Base-by-base conservation (phyloP, 1,140 invertebrate species). In the Linepithema humile region DNA sequence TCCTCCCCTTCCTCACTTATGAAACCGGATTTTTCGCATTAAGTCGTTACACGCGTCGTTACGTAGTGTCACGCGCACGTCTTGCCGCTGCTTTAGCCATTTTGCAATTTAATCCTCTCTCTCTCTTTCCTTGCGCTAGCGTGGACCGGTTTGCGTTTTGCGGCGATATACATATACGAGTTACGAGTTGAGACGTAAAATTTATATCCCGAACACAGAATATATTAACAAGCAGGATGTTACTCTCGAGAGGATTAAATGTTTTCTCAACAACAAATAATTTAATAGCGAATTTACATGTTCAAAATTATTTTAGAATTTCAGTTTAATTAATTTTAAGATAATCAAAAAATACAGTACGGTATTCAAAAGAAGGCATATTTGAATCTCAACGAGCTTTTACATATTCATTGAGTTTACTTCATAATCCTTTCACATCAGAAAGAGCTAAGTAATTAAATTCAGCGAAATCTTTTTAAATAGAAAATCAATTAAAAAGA, bases 1-100 rank as follows among this genome's bases (percentile, higher is more conserved):
- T 32, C 10, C 20, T 32, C 29, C 17, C 40, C 6, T 10, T 40
- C 23, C 5, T 12, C 23, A 4, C n/a, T 67, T 50, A 43, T 55
- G 40, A 70, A 80, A 80, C 29, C 38, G 48, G 17, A 80, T 55
- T 80, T 80, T 20, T 48, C 17, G 6, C 20, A 78, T 78, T 67
- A 77, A 65, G 20, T 78, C 17, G 74, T 67, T 53, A 53, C 17
- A 4, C 45, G 9, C 32, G 12, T 10, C 12, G 17, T 40, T 67
- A 38, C 23, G 12, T 29, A 32, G 32, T 4, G 32, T 64, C 15
- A 65, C 23, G 20, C 59, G 20, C 20, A 29, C 32, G 2, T 65
- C 45, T 35, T 45, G 32, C 3, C 20, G 23, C 20, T 23, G 40
- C 40, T 62, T 48, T 38, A 65, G 35, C 2, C 15, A 17, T 5